Percentiles rank a stretch among this genome's conserved stretches.
Evolutionary conservation across 2,888 invertebrate genomes (phyloP).

Genomic region (Agapetus fuscipes): DNA sequence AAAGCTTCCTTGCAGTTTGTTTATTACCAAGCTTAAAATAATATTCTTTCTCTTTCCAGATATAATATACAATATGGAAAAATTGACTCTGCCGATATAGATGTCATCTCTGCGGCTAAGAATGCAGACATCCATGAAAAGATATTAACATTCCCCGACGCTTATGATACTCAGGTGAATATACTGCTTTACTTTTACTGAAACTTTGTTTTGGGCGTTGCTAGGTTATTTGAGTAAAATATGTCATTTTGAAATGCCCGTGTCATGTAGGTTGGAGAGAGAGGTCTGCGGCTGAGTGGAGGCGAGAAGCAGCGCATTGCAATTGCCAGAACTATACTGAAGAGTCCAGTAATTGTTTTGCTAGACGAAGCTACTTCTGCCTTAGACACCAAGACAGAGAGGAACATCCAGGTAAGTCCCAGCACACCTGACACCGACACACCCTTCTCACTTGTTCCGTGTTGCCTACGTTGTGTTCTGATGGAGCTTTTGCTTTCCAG

Average conservation of each 20-base stretch:
- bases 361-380: conserved; percentile 95
- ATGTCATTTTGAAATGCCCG: conserved; percentile 8
- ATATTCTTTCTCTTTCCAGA: conserved; percentile 39
- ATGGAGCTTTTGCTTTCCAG: conserved; percentile 32
- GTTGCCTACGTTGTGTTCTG: too few relatives aligned
- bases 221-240: conserved; percentile 10
- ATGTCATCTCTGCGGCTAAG: conserved; percentile 80
- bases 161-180: conserved; percentile 68
- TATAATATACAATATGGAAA: conserved; percentile 94
- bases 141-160: conserved; percentile 85
- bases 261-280: conserved; percentile 70
- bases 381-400: conserved; percentile 89
- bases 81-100: conserved; percentile 64
- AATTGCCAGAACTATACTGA: conserved; percentile 90
- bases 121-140: conserved; percentile 91
- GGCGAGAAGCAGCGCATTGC: conserved; percentile 98
- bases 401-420: conserved; percentile 62
- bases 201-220: background rate
- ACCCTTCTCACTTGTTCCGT: too few relatives aligned
- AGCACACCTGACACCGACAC: background rate
- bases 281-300: conserved; percentile 89
- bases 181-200: conserved; percentile 1
- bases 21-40: too few relatives aligned
- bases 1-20: too few relatives aligned
- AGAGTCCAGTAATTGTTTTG: conserved; percentile 81